Conservation (phyloP, 2,113 vertebrate genomes). For the Brachirus orientalis region DNA sequence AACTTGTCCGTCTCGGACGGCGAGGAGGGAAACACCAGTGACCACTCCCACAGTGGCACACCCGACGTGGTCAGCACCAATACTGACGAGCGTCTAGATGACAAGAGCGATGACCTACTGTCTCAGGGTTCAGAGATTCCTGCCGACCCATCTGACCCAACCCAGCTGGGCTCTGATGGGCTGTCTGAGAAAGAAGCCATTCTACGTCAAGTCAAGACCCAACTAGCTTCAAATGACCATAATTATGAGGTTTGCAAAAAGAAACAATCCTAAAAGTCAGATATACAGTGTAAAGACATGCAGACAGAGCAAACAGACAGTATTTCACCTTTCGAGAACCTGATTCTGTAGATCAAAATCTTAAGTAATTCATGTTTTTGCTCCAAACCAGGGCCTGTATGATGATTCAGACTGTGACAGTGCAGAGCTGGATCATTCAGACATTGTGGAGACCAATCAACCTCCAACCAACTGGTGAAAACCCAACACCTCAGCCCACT, state of each 20-base stretch:
- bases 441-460: constrained; percentile 84
- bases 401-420: constrained; percentile 96
- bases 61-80: constrained; percentile 93
- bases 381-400: constrained; percentile 76
- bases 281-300: neutral
- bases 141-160: constrained; percentile 83
- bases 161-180: constrained; percentile 81
- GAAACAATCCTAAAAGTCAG: neutral
- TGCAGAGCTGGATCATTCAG: constrained; percentile 89
- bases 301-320: neutral
- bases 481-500: constrained; percentile 20
- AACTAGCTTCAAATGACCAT: constrained; percentile 83
- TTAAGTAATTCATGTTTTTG: constrained; percentile 6
- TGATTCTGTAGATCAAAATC: neutral
- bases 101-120: constrained; percentile 89
- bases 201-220: constrained; percentile 83
- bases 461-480: constrained; percentile 84
- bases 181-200: constrained; percentile 85
- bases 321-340: neutral
- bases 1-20: constrained; percentile 90
- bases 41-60: constrained; percentile 91
- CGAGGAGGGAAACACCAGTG: constrained; percentile 92
- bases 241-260: constrained; percentile 79
- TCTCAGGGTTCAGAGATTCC: constrained; percentile 91
- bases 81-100: constrained; percentile 89